A percentile compares a stretch with the other conserved stretches of the same genome.
Conservation (phyloP, 2,113 vertebrate species). For the Dascyllus trimaculatus region DNA sequence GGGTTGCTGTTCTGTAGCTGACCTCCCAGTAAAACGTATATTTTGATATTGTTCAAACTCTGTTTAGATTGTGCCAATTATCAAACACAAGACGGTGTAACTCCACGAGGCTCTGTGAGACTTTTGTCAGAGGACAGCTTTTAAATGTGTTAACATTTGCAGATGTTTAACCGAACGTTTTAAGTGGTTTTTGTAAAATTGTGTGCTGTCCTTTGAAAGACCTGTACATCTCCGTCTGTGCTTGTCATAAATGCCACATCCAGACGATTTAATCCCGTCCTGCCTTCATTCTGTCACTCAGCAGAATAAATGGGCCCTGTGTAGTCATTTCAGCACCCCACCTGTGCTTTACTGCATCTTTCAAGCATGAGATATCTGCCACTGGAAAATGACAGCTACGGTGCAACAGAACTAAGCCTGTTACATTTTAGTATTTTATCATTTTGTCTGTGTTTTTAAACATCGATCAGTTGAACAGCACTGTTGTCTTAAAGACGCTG, state of each 20-base stretch:
- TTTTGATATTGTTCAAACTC: neutral
- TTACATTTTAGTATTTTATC: conserved; percentile 19
- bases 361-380: conserved; percentile 55
- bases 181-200: conserved; percentile 26
- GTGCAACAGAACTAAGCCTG: conserved; percentile 7
- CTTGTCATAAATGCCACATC: conserved; percentile 69
- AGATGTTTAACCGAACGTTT: conserved; percentile 22
- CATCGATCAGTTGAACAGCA: neutral
- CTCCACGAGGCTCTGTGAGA: neutral
- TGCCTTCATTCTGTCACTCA: conserved; percentile 54
- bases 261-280: conserved; percentile 57
- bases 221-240: conserved; percentile 37
- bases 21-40: neutral
- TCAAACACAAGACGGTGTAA: neutral
- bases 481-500: neutral
- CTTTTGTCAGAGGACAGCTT: neutral
- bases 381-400: conserved; percentile 54
- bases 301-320: conserved; percentile 57
- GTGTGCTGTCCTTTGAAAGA: conserved; percentile 19
- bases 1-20: neutral
- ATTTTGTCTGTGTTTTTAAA: conserved; percentile 8
- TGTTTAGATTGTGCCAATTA: neutral
- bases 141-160: conserved; percentile 2
- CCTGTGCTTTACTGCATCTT: conserved; percentile 54
- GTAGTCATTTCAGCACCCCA: conserved; percentile 48